Evolutionary conservation across 2,113 vertebrate species (phyloP), one percentile per base, ranked within the genome.

Genomic region (Puma concolor): DNA sequence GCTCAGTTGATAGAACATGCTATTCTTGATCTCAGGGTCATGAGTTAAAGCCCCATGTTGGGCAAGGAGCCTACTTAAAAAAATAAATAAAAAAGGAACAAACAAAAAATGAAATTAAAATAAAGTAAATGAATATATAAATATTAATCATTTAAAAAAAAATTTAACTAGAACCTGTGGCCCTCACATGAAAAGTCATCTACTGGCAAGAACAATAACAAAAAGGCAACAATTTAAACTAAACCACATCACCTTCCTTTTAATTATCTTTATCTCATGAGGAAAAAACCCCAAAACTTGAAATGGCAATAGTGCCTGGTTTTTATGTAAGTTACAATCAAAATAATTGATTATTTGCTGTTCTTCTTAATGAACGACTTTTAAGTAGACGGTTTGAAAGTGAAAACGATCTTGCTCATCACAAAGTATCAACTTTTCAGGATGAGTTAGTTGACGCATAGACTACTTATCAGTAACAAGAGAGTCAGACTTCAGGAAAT

Each of bases 281-380:
- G 41, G 11, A 57, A 64, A 71, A 67, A 92, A 8, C 4, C n/a
- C 63, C 86, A 54, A 95, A 66, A 36, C 66, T 84, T 91, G 36
- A 72, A 57, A 2, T 63, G 50, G 80, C 74, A 57, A 67, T 44
- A 84, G 66, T 87, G 41, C 11, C 21, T 91, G 19, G 14, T 29
- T 89, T 89, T 88, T n/a, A 84, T n/a, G 10, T 60, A 93, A 74
- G 3, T 52, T 92, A 93, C 93, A 87, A 95, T 60, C 11, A 87
- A 8, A 88, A 60, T 25, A 41, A 71, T 83, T 80, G 60, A 50
- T 81, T 84, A 94, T 27, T 57, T 77, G 38, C 52, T 84, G 2
- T 87, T 77, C 7, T 72, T 80, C 38, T 88, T 38, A 92, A 25
- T 50, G n/a, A 79, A 48, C 66, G 57, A 48, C 63, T 41, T 93